Conservation (phyloP, 2,888 invertebrate genomes). For the Dolomedes plantarius region DNA sequence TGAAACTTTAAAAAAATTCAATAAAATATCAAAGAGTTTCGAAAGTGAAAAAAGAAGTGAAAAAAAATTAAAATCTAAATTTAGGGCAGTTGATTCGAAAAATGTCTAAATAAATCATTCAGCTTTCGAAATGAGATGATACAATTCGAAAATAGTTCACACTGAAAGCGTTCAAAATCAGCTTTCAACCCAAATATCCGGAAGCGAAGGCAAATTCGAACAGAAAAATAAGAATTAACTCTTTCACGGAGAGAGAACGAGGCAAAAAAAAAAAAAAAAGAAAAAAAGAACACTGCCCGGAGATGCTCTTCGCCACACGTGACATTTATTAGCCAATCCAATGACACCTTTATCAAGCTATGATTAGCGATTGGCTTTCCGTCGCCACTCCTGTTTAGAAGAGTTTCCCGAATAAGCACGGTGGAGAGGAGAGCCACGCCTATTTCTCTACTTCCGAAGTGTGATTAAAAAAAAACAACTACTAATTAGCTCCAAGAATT, state of each 20-base stretch:
- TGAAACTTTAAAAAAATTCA: too few species aligned
- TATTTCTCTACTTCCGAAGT: too few species aligned
- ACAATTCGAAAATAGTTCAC: too few species aligned
- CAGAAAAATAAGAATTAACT: neutral
- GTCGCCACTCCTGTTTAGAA: constrained; percentile 41
- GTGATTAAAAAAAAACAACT: too few species aligned
- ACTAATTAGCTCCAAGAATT: too few species aligned
- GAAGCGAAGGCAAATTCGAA: neutral
- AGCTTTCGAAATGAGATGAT: too few species aligned
- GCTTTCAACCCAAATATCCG: neutral
- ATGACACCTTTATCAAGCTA: neutral
- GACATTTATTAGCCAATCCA: constrained; percentile 30
- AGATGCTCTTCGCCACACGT: neutral
- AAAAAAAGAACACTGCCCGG: neutral
- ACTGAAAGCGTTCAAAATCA: too few species aligned
- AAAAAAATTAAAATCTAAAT: too few species aligned
- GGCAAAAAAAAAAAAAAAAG: neutral
- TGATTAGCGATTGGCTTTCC: constrained; percentile 44
- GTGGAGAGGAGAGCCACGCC: neutral
- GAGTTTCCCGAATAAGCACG: constrained; percentile 27
- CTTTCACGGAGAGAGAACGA: neutral
- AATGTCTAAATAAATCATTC: too few species aligned
- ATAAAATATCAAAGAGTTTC: too few species aligned
- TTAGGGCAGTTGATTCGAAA: too few species aligned
- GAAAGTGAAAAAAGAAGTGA: too few species aligned